A percentile compares a stretch with the other conserved stretches of the same genome.
phyloP scores from a whole-genome alignment of 2,797 vertebrate species.

The Heliangelus exortis region DNA sequence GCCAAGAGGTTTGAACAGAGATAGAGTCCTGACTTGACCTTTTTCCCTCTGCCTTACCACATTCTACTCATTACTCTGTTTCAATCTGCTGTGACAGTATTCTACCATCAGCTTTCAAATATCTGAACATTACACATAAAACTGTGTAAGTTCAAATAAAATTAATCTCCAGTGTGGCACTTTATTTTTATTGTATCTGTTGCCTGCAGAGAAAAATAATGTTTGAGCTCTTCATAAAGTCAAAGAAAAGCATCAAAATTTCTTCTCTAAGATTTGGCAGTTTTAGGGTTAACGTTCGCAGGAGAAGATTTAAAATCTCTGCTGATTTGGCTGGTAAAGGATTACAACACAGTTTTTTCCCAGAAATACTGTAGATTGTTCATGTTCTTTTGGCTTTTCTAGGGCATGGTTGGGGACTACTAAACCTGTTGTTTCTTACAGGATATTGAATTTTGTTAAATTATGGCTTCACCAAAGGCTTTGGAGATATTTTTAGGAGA shows the following conservation, averaged over 20 bases:
- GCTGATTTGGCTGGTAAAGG: not conserved
- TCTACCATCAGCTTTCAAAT: not conserved
- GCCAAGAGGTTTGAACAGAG: not conserved
- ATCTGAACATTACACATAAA: not conserved
- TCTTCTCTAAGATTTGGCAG: not conserved
- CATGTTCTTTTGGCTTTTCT: conserved; percentile 30
- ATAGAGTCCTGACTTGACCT: not conserved
- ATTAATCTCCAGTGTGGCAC: not conserved
- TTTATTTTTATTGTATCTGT: conserved; percentile 19
- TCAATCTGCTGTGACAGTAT: not conserved
- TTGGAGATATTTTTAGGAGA: conserved; percentile 48
- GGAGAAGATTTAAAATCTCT: conserved; percentile 31
- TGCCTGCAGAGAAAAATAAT: not conserved
- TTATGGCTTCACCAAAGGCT: conserved; percentile 7
- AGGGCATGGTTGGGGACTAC: not conserved
- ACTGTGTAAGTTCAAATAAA: not conserved
- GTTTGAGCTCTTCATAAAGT: not conserved
- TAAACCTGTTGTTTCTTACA: conserved; percentile 9
- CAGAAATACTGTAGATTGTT: conserved; percentile 16
- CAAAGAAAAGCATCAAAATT: not conserved
- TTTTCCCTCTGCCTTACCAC: not conserved
- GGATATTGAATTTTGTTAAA: conserved; percentile 34
- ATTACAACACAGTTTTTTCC: not conserved
- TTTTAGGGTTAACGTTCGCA: conserved; percentile 18
- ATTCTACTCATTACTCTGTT: not conserved